Evolutionary conservation across 2,113 vertebrate genomes (phyloP), one percentile per base, ranked within the genome.

Genomic region (Hippoglossus stenolepis): DNA sequence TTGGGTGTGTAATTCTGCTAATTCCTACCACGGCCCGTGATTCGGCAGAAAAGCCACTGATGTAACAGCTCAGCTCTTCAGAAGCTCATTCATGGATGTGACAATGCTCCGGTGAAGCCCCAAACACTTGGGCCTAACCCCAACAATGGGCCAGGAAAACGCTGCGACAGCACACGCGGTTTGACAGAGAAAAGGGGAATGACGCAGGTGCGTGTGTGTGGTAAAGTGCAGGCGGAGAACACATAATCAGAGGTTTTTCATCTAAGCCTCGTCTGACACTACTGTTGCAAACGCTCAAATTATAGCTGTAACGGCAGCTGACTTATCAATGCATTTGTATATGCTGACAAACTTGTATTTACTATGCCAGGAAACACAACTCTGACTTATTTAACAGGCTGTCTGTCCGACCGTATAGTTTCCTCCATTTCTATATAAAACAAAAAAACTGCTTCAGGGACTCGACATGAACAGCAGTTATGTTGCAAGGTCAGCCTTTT

Each of bases 81-180:
- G 67, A 83, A 70, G 60, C 79, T 21, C 76, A 80, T 84, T 85
- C 78, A 80, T 64, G 64, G 65, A 53, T 10, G 23, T 69, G 68
- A 89, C 87, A 89, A 87, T 82, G 73, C 84, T 71, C 70, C 74
- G 80, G 84, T 85, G 53, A 87, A 85, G 51, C 54, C 54, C 84
- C 70, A 2, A 75, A 85, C 82, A 86, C 85, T 91, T 85, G 78
- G 31, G 45, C 49, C 69, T 71, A 56, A 80, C 56, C 70, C 66
- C 69, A 85, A 84, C 84, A 80, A 87, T 71, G 69, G 77, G 56
- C 62, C 40, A 5, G 23, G 11, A 31, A 84, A 90, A 75, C 43
- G 90, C 90, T 84, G 87, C 7, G 80, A 73, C 87, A 83, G 88
- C 87, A 92, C 79, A 88, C 70, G 20, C 23, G 77, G 86, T 82